Conservation (phyloP, 2,888 invertebrate genomes). For the Chorisops tibialis region DNA sequence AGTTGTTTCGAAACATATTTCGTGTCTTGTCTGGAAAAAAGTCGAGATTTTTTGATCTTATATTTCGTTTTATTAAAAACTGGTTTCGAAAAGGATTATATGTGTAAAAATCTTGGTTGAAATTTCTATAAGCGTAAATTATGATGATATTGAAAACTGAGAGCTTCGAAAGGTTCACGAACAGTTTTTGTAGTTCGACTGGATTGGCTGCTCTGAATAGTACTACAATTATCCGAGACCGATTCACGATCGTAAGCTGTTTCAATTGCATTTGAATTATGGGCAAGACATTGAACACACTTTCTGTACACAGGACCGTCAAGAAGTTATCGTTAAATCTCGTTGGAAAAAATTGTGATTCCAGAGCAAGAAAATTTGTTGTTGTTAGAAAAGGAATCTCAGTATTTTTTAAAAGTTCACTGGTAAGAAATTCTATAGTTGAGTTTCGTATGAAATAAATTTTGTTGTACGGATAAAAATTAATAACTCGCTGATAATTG, state of each 20-base stretch:
- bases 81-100: too few species aligned
- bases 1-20: constrained; percentile 2
- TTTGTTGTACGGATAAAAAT: too few species aligned
- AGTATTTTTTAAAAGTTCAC: too few species aligned
- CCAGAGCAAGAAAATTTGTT: too few species aligned
- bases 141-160: neutral
- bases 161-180: neutral
- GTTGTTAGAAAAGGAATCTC: too few species aligned
- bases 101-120: too few species aligned
- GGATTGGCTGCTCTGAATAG: neutral
- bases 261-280: neutral
- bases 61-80: too few species aligned
- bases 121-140: too few species aligned
- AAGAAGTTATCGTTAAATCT: constrained; percentile 5
- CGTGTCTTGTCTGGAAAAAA: constrained; percentile 4
- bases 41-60: too few species aligned
- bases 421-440: too few species aligned
- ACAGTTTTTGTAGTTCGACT: neutral
- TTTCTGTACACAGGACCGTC: neutral
- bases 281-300: neutral
- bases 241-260: neutral
- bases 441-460: too few species aligned
- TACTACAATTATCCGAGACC: constrained; percentile 9
- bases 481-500: too few species aligned
- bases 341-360: neutral